phyloP scores from a whole-genome alignment of 2,797 vertebrate species.

The Natrix natrix region DNA sequence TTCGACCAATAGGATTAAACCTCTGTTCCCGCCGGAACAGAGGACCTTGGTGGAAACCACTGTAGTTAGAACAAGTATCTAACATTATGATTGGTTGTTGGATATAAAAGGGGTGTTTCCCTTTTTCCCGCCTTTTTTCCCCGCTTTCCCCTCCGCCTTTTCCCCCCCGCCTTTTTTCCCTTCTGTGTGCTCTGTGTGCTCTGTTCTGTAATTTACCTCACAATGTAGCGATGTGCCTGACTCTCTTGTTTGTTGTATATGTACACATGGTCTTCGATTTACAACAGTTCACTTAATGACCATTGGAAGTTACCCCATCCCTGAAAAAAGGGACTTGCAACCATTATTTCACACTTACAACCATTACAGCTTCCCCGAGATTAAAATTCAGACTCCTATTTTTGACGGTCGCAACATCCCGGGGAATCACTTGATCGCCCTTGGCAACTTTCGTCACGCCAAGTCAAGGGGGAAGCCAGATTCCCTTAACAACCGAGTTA shows the following conservation, averaged over 20 bases:
- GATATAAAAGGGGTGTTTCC: background rate
- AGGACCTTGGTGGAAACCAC: no score
- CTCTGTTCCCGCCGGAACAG: no score
- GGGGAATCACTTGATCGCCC: background rate
- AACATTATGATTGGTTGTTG: background rate
- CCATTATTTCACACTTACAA: background rate
- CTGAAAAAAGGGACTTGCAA: background rate
- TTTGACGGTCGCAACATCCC: background rate
- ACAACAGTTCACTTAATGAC: background rate
- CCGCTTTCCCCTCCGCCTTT: no score
- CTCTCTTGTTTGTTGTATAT: background rate
- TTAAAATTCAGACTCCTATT: background rate
- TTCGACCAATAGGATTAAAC: no score
- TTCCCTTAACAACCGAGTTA: background rate
- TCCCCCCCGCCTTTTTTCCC: no score
- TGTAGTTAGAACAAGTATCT: no score
- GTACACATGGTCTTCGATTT: background rate
- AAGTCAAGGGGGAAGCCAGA: background rate
- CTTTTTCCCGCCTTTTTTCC: no score
- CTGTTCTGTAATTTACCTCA: background rate
- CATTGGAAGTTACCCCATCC: background rate
- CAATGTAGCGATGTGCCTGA: background rate
- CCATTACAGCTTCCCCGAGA: background rate
- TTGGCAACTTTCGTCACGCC: background rate
- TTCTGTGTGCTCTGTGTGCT: background rate